Evolutionary conservation across 2,888 invertebrate species (phyloP), one percentile per base, ranked within the genome.

Genomic region (Charanyca ferruginea): DNA sequence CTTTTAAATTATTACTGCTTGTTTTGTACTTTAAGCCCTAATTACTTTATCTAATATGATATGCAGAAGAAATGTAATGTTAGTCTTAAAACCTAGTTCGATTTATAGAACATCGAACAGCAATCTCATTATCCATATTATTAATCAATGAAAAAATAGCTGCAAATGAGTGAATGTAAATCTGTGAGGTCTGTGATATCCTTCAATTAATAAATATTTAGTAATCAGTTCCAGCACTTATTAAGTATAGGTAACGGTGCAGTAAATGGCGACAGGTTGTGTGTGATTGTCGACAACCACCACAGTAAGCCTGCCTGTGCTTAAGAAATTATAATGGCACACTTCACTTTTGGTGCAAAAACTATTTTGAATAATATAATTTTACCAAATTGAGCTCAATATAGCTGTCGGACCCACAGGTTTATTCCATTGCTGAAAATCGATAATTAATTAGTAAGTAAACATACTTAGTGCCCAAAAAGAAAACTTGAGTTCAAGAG

Each of bases 271-370:
- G 55, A 47, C 64, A 57, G 48, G 55, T 60, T 53, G 44, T 57
- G 48, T 65, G 53, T 55, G 55, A 65, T 53, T 48, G 57, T 44
- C 23, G 23, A 54, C 72, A 51, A 70, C 49, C 22, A 53, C 48
- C 38, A 63, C 59, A 73, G 76, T 73, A 73, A 72, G 41, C 38
- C 62, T 22, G 3, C 42, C 6, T 38, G 49, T 51, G 53, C 44
- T 45, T 18, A 35, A 66, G 41, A 57, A 68, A 55, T 45, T 76
- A 52, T 62, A 44, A 48, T 38, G 23, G 38, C 16, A 52, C 42
- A 47, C 20, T 38, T 35, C n/a, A 48, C 38, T 41, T 38, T 35
- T 57, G 22, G 11, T 55, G 41, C 9, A 4, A 41, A 28, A 20
- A n/a, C n/a, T n/a, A n/a, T n/a, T n/a, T n/a, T n/a, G n/a, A n/a